Conservation (phyloP, 2,113 vertebrate species). For the Phaethon lepturus region DNA sequence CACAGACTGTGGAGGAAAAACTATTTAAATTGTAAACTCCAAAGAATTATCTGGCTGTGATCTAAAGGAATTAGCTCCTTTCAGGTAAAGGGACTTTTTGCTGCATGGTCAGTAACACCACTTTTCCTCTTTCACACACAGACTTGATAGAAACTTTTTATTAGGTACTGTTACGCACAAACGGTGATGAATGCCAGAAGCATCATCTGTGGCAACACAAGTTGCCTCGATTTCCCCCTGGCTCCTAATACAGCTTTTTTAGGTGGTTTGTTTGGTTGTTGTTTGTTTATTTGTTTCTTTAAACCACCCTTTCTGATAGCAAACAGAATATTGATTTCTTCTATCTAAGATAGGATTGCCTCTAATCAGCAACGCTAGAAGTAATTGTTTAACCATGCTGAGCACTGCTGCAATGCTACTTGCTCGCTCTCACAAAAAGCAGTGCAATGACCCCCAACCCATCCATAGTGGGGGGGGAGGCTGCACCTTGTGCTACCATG, state of each 20-base stretch:
- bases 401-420: background rate
- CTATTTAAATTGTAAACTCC: background rate
- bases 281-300: background rate
- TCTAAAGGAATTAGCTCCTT: background rate
- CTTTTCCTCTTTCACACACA: background rate
- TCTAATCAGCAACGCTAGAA: background rate
- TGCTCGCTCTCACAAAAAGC: background rate
- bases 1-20: background rate
- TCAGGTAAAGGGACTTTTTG: background rate
- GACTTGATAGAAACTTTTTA: background rate
- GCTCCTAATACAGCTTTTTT: background rate
- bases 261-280: background rate
- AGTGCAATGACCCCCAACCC: background rate
- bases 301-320: background rate
- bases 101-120: background rate
- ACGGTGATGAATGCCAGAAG: background rate
- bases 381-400: background rate
- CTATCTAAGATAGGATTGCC: background rate
- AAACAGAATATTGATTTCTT: background rate
- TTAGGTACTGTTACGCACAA: background rate
- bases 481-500: accelerated
- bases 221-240: background rate
- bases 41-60: background rate
- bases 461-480: background rate
- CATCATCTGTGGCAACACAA: background rate